Evolutionary conservation across 2,888 invertebrate species (phyloP).

Genomic region (Melolontha melolontha): DNA sequence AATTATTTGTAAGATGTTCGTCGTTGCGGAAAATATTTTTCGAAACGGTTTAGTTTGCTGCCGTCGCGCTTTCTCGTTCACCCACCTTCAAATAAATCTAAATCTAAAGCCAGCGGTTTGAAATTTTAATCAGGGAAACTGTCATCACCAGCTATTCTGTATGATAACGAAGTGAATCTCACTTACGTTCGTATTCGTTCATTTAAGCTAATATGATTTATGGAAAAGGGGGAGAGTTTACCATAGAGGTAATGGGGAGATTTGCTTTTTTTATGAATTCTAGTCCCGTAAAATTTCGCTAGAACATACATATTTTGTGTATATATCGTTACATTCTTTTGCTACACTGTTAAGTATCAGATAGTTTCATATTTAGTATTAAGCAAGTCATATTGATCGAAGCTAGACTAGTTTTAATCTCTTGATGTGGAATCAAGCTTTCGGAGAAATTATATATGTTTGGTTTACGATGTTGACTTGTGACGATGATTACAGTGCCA

Average conservation of each 20-base stretch:
- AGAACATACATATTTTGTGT: no score
- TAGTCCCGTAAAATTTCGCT: neutral
- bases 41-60: constrained; percentile 38
- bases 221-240: constrained; percentile 14
- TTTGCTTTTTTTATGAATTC: neutral
- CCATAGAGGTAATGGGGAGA: constrained; percentile 12
- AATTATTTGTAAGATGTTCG: constrained; percentile 43
- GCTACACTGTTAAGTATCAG: no score
- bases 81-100: constrained; percentile 44
- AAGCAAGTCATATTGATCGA: no score
- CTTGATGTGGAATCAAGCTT: no score
- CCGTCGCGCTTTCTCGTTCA: constrained; percentile 36
- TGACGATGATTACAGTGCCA: no score
- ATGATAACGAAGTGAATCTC: constrained; percentile 49
- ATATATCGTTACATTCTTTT: no score
- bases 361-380: no score
- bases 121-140: constrained; percentile 52
- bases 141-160: constrained; percentile 48
- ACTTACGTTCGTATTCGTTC: constrained; percentile 45
- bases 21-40: constrained; percentile 39
- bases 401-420: no score
- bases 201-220: constrained; percentile 44
- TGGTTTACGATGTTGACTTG: no score
- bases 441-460: no score
- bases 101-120: constrained; percentile 44